Base-by-base conservation (phyloP, 2,888 invertebrate genomes). In the Xanthia togata region DNA sequence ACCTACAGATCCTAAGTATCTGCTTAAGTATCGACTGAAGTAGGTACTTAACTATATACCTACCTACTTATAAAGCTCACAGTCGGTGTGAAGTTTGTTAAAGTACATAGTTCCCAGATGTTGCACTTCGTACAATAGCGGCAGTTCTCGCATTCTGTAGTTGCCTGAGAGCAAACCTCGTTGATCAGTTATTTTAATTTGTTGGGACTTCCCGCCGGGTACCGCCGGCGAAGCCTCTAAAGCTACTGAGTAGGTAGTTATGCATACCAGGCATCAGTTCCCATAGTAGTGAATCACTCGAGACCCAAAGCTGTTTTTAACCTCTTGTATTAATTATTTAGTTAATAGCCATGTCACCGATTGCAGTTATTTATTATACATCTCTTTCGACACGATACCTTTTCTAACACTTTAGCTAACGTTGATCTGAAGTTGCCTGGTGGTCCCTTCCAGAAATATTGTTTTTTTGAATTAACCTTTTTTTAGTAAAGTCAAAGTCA, bases 131-230 rank as follows among this genome's bases (percentile, higher is more conserved):
- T 50, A 81, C 78, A 76, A 82, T 84, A 41, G 73, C 73, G 55
- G 63, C 64, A 68, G 75, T 81, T 63, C 76, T 81, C 70, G 68
- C 68, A 70, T 78, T 82, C 73, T 73, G 62, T 77, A 65, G 41
- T 77, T 59, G 67, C 38, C n/a, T 57, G 53, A 62, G 77, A 76
- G 73, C 69, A 79, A 82, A 87, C 76, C 82, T 82, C 60, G 64
- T 68, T 73, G 70, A 74, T 74, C 67, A 73, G 70, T 63, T 71
- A 70, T 84, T 80, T 79, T 73, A 80, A 84, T 76, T 31, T 73
- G 73, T 76, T 76, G 14, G n/a, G 47, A 11, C 35, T 80, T 57
- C 31, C 31, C 31, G 31, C 31, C 31, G 31, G 31, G 31, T 12
- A 17, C 47, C 38, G 12, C 38, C 38, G 50, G 50, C 35, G 26